phyloP scores from a whole-genome alignment of 2,888 invertebrate genomes.

The Panopea generosa region DNA sequence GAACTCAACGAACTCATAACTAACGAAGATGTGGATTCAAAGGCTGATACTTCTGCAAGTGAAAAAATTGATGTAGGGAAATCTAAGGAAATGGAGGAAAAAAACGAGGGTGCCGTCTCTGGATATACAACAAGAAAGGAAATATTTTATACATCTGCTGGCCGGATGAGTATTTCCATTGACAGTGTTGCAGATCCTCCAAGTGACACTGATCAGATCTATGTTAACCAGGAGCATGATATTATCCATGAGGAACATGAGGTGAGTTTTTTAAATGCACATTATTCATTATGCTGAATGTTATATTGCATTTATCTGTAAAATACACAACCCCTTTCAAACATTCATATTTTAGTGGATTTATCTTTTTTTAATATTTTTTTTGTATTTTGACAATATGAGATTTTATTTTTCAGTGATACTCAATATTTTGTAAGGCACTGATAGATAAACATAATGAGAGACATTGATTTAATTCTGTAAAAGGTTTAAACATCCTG shows the following conservation, averaged over 20 bases:
- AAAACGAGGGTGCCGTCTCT: constrained; percentile 28
- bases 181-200: constrained; percentile 62
- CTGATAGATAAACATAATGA: too few relatives aligned
- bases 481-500: too few relatives aligned
- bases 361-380: too few relatives aligned
- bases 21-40: not conserved
- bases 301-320: not conserved
- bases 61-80: constrained; percentile 12
- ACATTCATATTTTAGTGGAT: too few relatives aligned
- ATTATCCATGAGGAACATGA: constrained; percentile 35
- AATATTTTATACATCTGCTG: constrained; percentile 74
- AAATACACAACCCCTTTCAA: too few relatives aligned
- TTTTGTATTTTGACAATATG: too few relatives aligned
- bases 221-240: constrained; percentile 21
- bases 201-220: constrained; percentile 20
- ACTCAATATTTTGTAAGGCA: too few relatives aligned
- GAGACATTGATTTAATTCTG: too few relatives aligned
- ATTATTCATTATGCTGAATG: not conserved
- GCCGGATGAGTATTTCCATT: constrained; percentile 72
- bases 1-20: constrained; percentile 13
- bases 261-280: constrained; percentile 16
- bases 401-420: too few relatives aligned
- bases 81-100: not conserved
- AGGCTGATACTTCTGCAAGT: not conserved
- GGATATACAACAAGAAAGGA: constrained; percentile 66